Evolutionary conservation across 2,113 vertebrate genomes (phyloP).

Genomic region (Ranitomeya variabilis): DNA sequence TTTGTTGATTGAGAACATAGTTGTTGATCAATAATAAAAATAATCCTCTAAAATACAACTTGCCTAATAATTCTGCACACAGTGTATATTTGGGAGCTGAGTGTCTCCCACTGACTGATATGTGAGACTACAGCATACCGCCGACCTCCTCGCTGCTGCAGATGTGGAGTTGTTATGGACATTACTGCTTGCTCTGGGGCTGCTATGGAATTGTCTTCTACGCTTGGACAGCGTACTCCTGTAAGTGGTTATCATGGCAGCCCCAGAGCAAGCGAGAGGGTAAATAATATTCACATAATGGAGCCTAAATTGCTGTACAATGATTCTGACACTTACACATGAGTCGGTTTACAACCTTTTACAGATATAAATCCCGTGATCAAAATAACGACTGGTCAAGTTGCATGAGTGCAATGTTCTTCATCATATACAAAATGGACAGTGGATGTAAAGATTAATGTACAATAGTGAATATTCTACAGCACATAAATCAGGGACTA

Average conservation of each 20-base stretch:
- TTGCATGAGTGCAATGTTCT: not conserved
- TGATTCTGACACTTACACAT: not conserved
- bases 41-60: too few relatives aligned
- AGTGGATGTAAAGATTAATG: not conserved
- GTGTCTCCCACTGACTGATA: too few relatives aligned
- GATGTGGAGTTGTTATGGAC: too few relatives aligned
- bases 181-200: too few relatives aligned
- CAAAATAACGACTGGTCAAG: not conserved
- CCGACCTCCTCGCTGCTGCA: too few relatives aligned
- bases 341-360: not conserved
- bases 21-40: too few relatives aligned
- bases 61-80: too few relatives aligned
- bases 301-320: too few relatives aligned
- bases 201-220: not conserved
- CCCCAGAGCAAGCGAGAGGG: not conserved
- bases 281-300: not conserved
- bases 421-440: not conserved
- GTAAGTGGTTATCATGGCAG: not conserved
- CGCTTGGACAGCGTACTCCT: not conserved
- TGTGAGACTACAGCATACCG: too few relatives aligned
- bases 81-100: too few relatives aligned
- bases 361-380: not conserved
- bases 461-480: not conserved
- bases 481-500: not conserved
- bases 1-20: too few relatives aligned